phyloP scores from a whole-genome alignment of 2,113 vertebrate genomes.

The Lutjanus erythropterus region DNA sequence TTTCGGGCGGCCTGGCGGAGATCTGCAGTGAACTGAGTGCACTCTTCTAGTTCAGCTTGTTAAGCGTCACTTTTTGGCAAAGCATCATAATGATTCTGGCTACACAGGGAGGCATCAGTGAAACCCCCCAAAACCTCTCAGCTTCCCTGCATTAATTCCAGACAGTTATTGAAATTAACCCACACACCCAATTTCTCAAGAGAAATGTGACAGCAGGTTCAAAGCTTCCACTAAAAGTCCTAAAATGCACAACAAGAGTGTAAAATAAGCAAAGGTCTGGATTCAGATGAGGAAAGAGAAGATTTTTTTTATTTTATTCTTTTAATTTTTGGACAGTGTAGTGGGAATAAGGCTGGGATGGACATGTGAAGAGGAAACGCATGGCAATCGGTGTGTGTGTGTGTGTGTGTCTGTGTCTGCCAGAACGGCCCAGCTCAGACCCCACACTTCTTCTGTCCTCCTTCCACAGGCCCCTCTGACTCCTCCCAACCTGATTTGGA shows the following conservation, averaged over 20 bases:
- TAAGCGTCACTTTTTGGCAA: conserved; percentile 23
- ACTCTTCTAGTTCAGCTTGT: no score
- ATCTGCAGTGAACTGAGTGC: no score
- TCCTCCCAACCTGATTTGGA: conserved; percentile 71
- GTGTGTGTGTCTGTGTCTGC: conserved; percentile 40
- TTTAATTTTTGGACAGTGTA: conserved; percentile 63
- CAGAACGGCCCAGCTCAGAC: conserved; percentile 43
- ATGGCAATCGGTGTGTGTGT: conserved; percentile 56
- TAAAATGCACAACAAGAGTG: conserved; percentile 42
- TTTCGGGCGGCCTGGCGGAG: no score
- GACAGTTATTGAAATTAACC: conserved; percentile 27
- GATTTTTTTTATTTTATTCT: conserved; percentile 32
- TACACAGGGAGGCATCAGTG: conserved; percentile 19
- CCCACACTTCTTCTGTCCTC: conserved; percentile 55
- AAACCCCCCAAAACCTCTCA: not conserved
- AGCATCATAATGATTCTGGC: conserved; percentile 12
- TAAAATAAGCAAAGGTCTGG: conserved; percentile 30
- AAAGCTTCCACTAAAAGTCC: not conserved
- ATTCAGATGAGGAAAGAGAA: conserved; percentile 46
- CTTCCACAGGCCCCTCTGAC: conserved; percentile 60
- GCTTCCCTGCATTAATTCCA: not conserved
- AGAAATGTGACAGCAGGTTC: conserved; percentile 41
- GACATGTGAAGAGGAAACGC: conserved; percentile 74
- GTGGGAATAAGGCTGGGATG: conserved; percentile 67
- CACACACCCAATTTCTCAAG: conserved; percentile 29